Evolutionary conservation across 2,797 vertebrate species (phyloP).

Genomic region (Rachycentron canadum): DNA sequence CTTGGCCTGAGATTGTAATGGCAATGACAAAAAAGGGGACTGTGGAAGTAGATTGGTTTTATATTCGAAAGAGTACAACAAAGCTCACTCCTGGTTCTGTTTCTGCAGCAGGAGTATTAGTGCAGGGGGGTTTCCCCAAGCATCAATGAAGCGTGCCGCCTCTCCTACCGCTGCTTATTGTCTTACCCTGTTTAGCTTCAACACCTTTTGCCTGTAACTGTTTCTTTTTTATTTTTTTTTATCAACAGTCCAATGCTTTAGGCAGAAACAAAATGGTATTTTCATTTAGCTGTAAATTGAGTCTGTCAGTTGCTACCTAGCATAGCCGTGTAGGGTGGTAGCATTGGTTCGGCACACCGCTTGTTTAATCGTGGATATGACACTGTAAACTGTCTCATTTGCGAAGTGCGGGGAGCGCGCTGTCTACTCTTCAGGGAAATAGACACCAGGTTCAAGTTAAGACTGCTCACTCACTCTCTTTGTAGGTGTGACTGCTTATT

Average conservation of each 20-base stretch:
- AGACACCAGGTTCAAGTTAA: neutral
- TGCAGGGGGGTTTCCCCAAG: neutral
- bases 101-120: neutral
- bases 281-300: neutral
- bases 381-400: neutral
- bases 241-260: neutral
- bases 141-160: neutral
- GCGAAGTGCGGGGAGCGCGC: neutral
- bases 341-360: neutral
- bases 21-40: neutral
- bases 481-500: slow-evolving; percentile 19
- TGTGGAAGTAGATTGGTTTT: neutral
- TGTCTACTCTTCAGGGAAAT: neutral
- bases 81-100: neutral
- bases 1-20: too few species aligned
- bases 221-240: neutral
- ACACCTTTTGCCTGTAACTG: too few species aligned
- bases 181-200: too few species aligned
- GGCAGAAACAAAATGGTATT: neutral
- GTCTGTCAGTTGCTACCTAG: neutral
- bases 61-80: neutral
- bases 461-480: slow-evolving; percentile 8
- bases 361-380: neutral
- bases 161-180: neutral
- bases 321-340: neutral